Evolutionary conservation across 2,888 invertebrate genomes (phyloP), one percentile per base, ranked within the genome.

Genomic region (Andricus curvator): DNA sequence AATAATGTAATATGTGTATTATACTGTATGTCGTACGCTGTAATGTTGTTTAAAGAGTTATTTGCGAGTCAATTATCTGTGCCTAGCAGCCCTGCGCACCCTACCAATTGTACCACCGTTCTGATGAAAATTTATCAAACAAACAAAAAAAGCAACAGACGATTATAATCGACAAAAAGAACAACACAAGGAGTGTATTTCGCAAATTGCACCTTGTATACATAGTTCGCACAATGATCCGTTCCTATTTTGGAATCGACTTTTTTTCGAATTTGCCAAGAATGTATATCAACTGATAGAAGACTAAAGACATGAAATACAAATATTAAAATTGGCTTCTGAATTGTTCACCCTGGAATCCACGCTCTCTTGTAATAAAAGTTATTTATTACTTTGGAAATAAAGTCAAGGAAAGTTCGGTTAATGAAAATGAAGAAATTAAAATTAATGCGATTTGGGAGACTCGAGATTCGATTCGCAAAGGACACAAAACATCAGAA

Each of bases 61-160:
- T 94, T 94, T 94, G 94, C 93, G 92, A 94, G 94, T 94, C 94
- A 94, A 94, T 94, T 94, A 94, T 94, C 94, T 94, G 94, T 94
- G 94, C 94, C 94, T 94, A 93, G 92, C 92, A 92, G 92, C 91
- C 92, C 92, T 92, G 92, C 91, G 92, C 92, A 92, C 92, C 91
- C 90, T 91, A 92, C 91, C 91, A 93, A 92, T 91, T 89, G 90
- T 92, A 92, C 91, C 91, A 92, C 90, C 91, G 90, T 92, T 91
- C 91, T 90, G 89, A 92, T 89, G 88, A 90, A 87, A 33, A 70
- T 33, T 33, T 56, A 68, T 41, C 48, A 29, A 70, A 70, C 70
- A 68, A 67, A 29, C 41, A 8, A 8, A 84, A 84, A 84, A 85
- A 85, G 81, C 86, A 86, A 84, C 82, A 86, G 81, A 86, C 85